phyloP scores from a whole-genome alignment of 2,113 vertebrate species.

The Dinomys branickii region DNA sequence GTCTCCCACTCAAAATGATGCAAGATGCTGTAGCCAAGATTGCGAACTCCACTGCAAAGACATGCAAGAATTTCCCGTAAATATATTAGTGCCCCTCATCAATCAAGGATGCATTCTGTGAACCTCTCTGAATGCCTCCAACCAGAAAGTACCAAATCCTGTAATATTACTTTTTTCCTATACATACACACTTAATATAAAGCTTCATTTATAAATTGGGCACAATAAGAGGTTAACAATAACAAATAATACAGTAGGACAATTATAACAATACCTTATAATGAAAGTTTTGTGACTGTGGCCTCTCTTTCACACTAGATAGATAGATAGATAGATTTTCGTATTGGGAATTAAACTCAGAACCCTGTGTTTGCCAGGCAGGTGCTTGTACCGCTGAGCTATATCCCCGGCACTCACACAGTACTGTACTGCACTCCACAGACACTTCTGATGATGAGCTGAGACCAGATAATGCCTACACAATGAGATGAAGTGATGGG shows the following conservation, averaged over 20 bases:
- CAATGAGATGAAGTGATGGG: background rate
- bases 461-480: background rate
- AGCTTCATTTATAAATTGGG: background rate
- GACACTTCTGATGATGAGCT: background rate
- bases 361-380: too few relatives aligned
- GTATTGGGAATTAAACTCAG: too few relatives aligned
- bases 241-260: background rate
- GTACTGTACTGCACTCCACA: background rate
- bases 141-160: background rate
- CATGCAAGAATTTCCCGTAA: slow-evolving; percentile 97
- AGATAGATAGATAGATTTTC: too few relatives aligned
- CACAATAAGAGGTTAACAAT: background rate
- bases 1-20: slow-evolving; percentile 94
- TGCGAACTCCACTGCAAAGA: slow-evolving; percentile 97
- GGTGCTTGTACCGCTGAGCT: too few relatives aligned
- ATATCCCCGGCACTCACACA: too few relatives aligned
- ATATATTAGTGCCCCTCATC: slow-evolving; percentile 83
- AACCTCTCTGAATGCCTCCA: slow-evolving; percentile 85
- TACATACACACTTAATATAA: background rate
- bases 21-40: slow-evolving; percentile 97
- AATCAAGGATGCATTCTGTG: too few relatives aligned
- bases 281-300: background rate
- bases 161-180: background rate
- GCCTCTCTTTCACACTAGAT: background rate
- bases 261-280: background rate